Base-by-base conservation (phyloP, 2,888 invertebrate genomes). In the Rhaphigaster nebulosa region DNA sequence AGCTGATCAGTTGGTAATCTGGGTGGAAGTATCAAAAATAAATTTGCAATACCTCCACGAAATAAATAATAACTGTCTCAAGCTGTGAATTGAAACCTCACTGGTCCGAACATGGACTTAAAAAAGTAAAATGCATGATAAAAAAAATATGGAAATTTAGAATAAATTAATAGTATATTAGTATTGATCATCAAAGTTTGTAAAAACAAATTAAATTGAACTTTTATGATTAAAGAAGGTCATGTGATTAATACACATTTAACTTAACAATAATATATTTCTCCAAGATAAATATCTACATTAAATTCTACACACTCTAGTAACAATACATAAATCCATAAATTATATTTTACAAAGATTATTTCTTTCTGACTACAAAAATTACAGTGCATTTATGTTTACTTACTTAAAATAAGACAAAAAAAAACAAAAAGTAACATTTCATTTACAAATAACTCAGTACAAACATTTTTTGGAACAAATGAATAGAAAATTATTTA, bases 261-360 rank as follows among this genome's bases (percentile, higher is more conserved):
- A 52, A 89, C 70, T 89, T 89, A 89, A 89, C 89, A 89, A 52
- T 60, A 52, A 89, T 89, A 89, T 89, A 89, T 89, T 89, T 87
- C 41, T 89, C 70, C 29, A 70, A 76, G 52, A 50, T 76, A 65
- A 89, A 76, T 52, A 70, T 89, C 89, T 89, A 89, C 89, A 89
- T 89, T 89, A 89, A 76, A 89, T 70, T 89, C 89, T 89, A 89
- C 88, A 76, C 89, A 89, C 89, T 89, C 89, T 70, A 76, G 23
- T 52, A 89, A 89, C 89, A 89, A n/a, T 89, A 89, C 84, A 45
- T 45, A 84, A 45, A 50, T 76, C 20, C 76, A 88, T 89, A 76
- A 76, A 89, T 34, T 50, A 65, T 41, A 88, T 45, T 45, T 65
- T 76, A 89, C 89, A 70, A 70, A 76, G 50, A 89, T 41, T 88